phyloP scores from a whole-genome alignment of 2,888 invertebrate genomes.

The Pasiphila rectangulata region DNA sequence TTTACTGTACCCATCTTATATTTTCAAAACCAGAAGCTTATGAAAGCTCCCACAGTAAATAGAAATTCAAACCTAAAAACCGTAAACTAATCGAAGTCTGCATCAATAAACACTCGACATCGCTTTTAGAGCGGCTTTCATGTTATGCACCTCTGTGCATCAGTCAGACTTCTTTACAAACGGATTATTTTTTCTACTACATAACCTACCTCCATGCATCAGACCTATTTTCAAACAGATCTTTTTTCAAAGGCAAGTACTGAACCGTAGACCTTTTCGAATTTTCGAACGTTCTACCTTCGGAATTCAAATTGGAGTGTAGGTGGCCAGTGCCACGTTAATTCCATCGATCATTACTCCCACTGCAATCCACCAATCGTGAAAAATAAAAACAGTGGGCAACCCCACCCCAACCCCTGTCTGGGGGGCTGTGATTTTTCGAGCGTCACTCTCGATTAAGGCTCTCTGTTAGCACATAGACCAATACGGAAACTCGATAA shows the following conservation, averaged over 20 bases:
- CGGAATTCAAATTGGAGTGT: slow-evolving; percentile 57
- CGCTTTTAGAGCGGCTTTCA: slow-evolving; percentile 11
- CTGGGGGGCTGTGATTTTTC: slow-evolving; percentile 71
- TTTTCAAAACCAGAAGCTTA: neutral
- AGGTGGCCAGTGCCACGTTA: slow-evolving; percentile 69
- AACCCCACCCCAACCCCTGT: slow-evolving; percentile 53
- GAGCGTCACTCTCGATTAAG: slow-evolving; percentile 66
- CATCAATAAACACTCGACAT: slow-evolving; percentile 13
- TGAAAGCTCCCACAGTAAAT: slow-evolving; percentile 3
- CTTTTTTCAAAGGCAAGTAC: slow-evolving; percentile 14
- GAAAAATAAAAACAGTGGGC: slow-evolving; percentile 75
- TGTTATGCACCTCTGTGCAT: slow-evolving; percentile 8
- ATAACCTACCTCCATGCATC: slow-evolving; percentile 14
- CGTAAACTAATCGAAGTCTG: slow-evolving; percentile 10
- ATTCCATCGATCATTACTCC: slow-evolving; percentile 80
- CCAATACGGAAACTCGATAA: slow-evolving; percentile 36
- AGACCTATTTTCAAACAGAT: slow-evolving; percentile 17
- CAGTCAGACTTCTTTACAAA: slow-evolving; percentile 18
- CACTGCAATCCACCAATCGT: slow-evolving; percentile 79
- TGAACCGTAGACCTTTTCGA: slow-evolving; percentile 10
- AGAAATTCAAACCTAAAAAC: slow-evolving; percentile 11
- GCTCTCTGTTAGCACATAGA: slow-evolving; percentile 26
- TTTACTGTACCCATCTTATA: too few species aligned
- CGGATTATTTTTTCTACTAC: slow-evolving; percentile 9
- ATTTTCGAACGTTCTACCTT: slow-evolving; percentile 19